A percentile compares a stretch with the other conserved stretches of the same genome.
Evolutionary conservation across 2,888 invertebrate genomes (phyloP).

Genomic region (Rosalia funebris): DNA sequence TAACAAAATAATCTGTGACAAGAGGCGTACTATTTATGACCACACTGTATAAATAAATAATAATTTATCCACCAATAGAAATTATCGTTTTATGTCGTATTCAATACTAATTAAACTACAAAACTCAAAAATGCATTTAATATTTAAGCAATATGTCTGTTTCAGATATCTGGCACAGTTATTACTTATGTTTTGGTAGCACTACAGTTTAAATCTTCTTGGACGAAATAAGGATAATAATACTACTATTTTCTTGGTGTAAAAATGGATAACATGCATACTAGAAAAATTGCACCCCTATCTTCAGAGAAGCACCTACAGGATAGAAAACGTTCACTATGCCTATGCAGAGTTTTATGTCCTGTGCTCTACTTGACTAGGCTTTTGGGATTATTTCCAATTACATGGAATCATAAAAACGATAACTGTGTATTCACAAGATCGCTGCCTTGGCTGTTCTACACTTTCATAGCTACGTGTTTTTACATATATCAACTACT

Average conservation of each 20-base stretch:
- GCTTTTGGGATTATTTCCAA: slow-evolving; percentile 56
- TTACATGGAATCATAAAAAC: slow-evolving; percentile 51
- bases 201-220: slow-evolving; percentile 47
- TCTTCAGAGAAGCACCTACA: not conserved
- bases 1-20: no score
- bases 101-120: no score
- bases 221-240: slow-evolving; percentile 24
- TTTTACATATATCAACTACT: slow-evolving; percentile 46
- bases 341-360: slow-evolving; percentile 54
- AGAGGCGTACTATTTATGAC: no score
- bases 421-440: slow-evolving; percentile 53
- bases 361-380: slow-evolving; percentile 48
- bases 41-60: no score
- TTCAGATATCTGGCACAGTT: slow-evolving; percentile 50
- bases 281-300: slow-evolving; percentile 7
- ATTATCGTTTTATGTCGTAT: no score
- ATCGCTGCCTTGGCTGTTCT: slow-evolving; percentile 53
- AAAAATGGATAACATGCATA: not conserved
- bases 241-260: not conserved
- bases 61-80: no score
- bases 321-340: slow-evolving; percentile 28
- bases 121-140: no score
- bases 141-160: slow-evolving; percentile 25
- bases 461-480: slow-evolving; percentile 46
- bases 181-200: slow-evolving; percentile 53